Conservation (phyloP, 2,797 vertebrate species). For the Pangasius djambal region DNA sequence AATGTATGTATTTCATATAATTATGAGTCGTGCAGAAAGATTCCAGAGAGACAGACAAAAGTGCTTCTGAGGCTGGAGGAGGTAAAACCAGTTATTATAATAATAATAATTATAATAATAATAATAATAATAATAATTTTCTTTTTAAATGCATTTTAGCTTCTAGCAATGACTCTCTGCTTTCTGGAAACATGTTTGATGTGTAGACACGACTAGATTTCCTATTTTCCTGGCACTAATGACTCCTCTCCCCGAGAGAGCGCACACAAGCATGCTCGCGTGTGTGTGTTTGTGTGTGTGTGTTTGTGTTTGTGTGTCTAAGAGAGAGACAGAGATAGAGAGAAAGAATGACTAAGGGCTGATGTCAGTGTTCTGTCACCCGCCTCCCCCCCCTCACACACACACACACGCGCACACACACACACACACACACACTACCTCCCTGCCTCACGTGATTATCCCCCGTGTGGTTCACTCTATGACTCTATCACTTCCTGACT, state of each 20-base stretch:
- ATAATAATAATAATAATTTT: not conserved
- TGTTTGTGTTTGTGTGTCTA: slow-evolving; percentile 22
- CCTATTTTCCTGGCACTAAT: slow-evolving; percentile 77
- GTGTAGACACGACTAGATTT: slow-evolving; percentile 69
- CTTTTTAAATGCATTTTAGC: slow-evolving; percentile 11
- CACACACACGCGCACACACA: not conserved
- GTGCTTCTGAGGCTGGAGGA: not conserved
- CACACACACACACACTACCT: not conserved
- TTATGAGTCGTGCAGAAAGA: not conserved
- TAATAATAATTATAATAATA: not conserved
- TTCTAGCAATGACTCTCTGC: slow-evolving; percentile 72
- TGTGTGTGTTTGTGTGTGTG: slow-evolving; percentile 12
- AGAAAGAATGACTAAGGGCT: slow-evolving; percentile 55
- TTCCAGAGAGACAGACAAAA: not conserved
- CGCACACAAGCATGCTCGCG: not conserved
- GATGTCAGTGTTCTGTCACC: slow-evolving; percentile 62
- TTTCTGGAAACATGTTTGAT: slow-evolving; percentile 71
- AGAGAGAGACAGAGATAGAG: slow-evolving; percentile 41
- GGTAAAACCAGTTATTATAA: not conserved
- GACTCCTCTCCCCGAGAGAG: slow-evolving; percentile 72
- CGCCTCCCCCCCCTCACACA: slow-evolving; percentile 19
- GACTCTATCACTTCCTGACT: slow-evolving; percentile 61
- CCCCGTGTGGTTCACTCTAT: slow-evolving; percentile 51
- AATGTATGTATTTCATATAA: not conserved
- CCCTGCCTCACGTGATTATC: slow-evolving; percentile 50